A percentile compares a stretch with the other conserved stretches of the same genome.
Conservation (phyloP, 1,140 invertebrate species). For the Bombus balteatus region DNA sequence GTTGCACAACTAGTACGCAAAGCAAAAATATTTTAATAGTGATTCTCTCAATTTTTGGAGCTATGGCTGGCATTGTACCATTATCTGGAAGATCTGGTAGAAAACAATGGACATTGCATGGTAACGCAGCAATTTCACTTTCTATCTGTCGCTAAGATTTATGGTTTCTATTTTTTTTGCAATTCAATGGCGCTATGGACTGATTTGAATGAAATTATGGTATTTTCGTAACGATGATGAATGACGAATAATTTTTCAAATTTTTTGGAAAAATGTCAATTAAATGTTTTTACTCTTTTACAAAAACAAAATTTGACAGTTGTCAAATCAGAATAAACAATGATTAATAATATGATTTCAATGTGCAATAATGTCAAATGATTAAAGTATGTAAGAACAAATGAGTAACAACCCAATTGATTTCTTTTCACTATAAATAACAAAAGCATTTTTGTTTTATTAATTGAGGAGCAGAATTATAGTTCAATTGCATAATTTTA, state of each 20-base stretch:
- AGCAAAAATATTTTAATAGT: neutral
- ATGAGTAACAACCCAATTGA: neutral
- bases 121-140: slow-evolving; percentile 69
- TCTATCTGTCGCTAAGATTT: neutral
- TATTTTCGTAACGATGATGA: neutral
- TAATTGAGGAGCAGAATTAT: neutral
- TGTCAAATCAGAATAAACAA: neutral
- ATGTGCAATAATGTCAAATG: neutral
- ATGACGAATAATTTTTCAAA: neutral
- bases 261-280: neutral
- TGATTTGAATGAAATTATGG: neutral
- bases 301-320: neutral
- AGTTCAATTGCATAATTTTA: slow-evolving; percentile 70
- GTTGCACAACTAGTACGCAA: neutral
- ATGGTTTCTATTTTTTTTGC: neutral
- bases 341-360: slow-evolving; percentile 18
- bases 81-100: slow-evolving; percentile 78
- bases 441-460: neutral
- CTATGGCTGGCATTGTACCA: slow-evolving; percentile 80
- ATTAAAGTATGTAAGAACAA: neutral
- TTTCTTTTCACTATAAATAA: neutral
- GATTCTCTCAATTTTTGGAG: neutral
- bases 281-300: neutral
- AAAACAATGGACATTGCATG: slow-evolving; percentile 82
- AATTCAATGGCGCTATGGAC: neutral